These are phyloP conservation scores for Tetropium fuscum DNA, from an alignment of 2,888 invertebrate genomes.

Conservation along the genomic window DNA sequence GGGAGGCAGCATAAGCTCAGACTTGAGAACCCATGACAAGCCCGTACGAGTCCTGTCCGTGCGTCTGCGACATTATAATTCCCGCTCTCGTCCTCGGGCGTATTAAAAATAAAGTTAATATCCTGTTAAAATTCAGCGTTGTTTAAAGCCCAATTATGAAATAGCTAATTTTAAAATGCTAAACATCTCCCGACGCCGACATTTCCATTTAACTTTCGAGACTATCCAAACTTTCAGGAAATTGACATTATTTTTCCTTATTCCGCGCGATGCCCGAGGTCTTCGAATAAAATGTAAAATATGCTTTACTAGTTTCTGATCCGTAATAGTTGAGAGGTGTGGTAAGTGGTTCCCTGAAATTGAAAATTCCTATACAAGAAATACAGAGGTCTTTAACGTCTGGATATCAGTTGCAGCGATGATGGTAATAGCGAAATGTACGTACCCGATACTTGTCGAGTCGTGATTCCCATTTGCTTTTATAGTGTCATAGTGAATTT, in stretches of 20 bases:
- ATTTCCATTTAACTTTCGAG: constrained; percentile 14
- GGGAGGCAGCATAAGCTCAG: too few species aligned
- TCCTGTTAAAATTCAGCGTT: constrained; percentile 17
- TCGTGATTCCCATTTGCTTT: constrained; percentile 11
- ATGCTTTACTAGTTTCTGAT: constrained; percentile 4
- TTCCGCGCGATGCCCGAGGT: background rate
- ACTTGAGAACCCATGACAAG: too few species aligned
- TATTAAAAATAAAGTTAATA: constrained; percentile 16
- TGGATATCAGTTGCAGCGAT: constrained; percentile 15
- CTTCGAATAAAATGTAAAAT: constrained; percentile 5
- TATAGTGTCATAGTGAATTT: background rate
- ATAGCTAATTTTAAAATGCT: constrained; percentile 5
- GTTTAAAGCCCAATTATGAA: constrained; percentile 9
- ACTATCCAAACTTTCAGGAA: constrained; percentile 5
- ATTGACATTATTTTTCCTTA: constrained; percentile 2
- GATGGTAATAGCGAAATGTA: constrained; percentile 13
- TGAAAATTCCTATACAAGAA: constrained; percentile 12
- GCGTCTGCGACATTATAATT: background rate
- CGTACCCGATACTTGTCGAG: background rate
- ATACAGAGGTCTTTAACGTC: constrained; percentile 2
- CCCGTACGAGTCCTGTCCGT: too few species aligned
- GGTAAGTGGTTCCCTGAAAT: constrained; percentile 1
- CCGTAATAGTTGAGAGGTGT: background rate
- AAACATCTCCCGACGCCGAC: background rate
- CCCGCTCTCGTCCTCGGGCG: background rate